Conservation (phyloP, 2,797 vertebrate species). For the Neosilurus mollespiculum region DNA sequence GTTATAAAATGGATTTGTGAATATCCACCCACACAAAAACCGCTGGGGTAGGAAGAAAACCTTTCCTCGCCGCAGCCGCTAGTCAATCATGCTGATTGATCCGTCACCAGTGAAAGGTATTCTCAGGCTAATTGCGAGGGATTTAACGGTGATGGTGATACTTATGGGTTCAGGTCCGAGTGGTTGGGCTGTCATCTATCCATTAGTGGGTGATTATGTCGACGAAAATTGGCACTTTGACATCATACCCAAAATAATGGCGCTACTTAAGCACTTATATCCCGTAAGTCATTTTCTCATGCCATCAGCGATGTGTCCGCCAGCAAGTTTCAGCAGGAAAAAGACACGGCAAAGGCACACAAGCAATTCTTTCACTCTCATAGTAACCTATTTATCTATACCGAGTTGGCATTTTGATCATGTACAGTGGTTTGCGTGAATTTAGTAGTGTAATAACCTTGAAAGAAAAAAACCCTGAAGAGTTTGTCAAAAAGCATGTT, state of each 20-base stretch:
- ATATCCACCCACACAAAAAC: background rate
- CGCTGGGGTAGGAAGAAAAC: constrained; percentile 1
- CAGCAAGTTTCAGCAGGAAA: constrained; percentile 19
- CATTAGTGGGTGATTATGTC: constrained; percentile 46
- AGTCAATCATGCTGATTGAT: constrained; percentile 46
- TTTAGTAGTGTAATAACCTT: background rate
- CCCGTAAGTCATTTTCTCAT: constrained; percentile 35
- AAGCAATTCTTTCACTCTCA: background rate
- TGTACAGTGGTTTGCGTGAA: too few relatives aligned
- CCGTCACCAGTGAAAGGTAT: constrained; percentile 43
- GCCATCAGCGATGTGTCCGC: constrained; percentile 29
- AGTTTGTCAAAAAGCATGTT: background rate
- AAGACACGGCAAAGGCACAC: background rate
- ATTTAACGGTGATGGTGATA: constrained; percentile 46
- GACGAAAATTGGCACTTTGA: constrained; percentile 44
- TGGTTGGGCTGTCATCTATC: constrained; percentile 51
- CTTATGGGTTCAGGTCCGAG: constrained; percentile 41
- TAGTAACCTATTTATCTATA: background rate
- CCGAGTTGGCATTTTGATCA: background rate
- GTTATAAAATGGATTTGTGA: constrained; percentile 19
- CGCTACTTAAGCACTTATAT: constrained; percentile 47
- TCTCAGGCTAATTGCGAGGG: constrained; percentile 45
- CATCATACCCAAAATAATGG: constrained; percentile 50
- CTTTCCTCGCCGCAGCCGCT: constrained; percentile 8
- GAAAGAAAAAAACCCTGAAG: background rate